phyloP scores from a whole-genome alignment of 1,140 invertebrate species.

The Vanessa tameamea region DNA sequence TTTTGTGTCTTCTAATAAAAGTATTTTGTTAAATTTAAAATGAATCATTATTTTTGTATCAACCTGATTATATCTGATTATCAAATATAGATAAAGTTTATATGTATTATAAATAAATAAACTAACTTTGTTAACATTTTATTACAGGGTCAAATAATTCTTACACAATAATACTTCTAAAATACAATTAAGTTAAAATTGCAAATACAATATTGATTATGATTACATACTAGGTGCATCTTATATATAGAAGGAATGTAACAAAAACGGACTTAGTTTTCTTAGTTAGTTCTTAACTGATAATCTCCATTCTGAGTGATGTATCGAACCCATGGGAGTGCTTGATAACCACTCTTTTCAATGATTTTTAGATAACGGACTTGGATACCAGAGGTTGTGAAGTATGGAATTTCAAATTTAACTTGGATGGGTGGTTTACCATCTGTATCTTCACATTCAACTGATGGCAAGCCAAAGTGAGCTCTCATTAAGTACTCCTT shows the following conservation, averaged over 20 bases:
- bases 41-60: neutral
- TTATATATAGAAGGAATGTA: conserved; percentile 57
- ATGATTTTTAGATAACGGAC: conserved; percentile 99
- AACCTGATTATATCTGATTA: too few species aligned
- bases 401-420: conserved; percentile 99
- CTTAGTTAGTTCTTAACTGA: conserved; percentile 96
- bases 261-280: conserved; percentile 37
- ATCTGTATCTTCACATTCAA: conserved; percentile 96
- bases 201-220: conserved; percentile 37
- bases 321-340: conserved; percentile 99
- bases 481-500: conserved; percentile 99
- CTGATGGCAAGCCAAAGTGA: conserved; percentile 99
- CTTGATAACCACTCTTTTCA: conserved; percentile 99
- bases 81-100: neutral
- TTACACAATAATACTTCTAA: conserved; percentile 48
- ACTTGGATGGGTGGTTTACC: conserved; percentile 99
- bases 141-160: conserved; percentile 45
- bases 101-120: neutral
- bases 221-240: conserved; percentile 46
- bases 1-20: too few species aligned
- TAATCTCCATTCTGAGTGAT: conserved; percentile 99
- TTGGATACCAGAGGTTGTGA: conserved; percentile 99
- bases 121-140: conserved; percentile 37
- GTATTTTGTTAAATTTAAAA: too few species aligned
- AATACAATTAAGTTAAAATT: conserved; percentile 46